Evolutionary conservation across 92 coral and sea anemone genomes (phyloP).

Genomic region (Parazoanthus darwini): DNA sequence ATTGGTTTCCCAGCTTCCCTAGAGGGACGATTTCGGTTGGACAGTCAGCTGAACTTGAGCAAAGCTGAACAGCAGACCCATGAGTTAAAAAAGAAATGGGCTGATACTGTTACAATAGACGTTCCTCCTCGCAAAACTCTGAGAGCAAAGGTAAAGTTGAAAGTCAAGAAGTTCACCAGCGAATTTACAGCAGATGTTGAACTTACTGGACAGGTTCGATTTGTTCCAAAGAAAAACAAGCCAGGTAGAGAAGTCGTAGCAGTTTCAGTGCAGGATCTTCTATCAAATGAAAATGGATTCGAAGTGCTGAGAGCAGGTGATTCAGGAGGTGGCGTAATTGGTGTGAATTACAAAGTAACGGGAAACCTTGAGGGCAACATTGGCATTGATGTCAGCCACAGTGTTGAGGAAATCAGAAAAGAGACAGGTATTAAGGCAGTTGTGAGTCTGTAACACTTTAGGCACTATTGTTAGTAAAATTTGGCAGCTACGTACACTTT

Average conservation of each 20-base stretch:
- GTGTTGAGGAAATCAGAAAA: not conserved
- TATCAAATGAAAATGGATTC: not conserved
- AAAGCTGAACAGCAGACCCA: not conserved
- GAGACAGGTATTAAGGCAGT: not conserved
- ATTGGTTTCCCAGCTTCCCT: not conserved
- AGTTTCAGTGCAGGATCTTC: not conserved
- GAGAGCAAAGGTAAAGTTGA: not conserved
- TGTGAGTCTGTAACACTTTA: no score
- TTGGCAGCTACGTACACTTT: no score
- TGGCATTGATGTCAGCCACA: not conserved
- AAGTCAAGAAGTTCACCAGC: not conserved
- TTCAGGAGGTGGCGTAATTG: not conserved
- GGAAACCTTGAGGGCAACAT: not conserved
- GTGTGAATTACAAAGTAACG: not conserved
- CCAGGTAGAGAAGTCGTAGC: no score
- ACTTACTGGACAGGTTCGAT: not conserved
- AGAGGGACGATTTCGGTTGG: not conserved
- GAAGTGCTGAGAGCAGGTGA: not conserved
- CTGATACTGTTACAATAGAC: not conserved
- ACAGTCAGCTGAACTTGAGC: not conserved
- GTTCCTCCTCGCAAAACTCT: not conserved
- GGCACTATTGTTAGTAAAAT: no score
- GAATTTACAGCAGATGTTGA: not conserved
- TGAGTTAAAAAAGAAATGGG: not conserved
- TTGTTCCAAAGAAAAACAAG: no score